phyloP scores from a whole-genome alignment of 2,797 vertebrate species.

The Urosaurus nigricauda region DNA sequence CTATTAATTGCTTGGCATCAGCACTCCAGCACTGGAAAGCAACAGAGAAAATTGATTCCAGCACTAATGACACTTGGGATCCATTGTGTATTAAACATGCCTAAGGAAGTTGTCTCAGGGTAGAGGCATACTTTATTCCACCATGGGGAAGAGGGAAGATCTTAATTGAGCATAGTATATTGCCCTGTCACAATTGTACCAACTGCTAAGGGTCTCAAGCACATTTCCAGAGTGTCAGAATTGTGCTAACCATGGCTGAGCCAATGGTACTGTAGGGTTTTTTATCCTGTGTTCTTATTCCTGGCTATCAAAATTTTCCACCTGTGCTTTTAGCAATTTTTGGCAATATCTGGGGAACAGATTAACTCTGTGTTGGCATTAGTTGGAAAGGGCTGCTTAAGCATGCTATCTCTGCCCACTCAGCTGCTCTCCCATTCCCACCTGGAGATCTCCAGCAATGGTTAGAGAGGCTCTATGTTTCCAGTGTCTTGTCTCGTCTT shows the following conservation, averaged over 20 bases:
- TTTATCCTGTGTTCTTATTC: background rate
- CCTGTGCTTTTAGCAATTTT: background rate
- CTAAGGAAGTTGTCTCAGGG: background rate
- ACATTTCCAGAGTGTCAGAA: background rate
- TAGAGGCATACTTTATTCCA: background rate
- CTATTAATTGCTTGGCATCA: slow-evolving; percentile 65
- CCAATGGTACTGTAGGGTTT: background rate
- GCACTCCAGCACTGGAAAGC: slow-evolving; percentile 42
- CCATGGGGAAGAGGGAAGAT: background rate
- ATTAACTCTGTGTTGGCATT: too few species aligned
- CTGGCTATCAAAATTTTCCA: background rate
- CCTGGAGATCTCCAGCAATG: too few species aligned
- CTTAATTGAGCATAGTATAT: background rate
- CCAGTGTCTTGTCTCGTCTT: background rate
- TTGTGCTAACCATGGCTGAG: background rate
- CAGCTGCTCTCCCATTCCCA: too few species aligned
- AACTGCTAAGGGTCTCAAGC: background rate
- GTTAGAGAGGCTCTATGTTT: too few species aligned
- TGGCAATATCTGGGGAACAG: too few species aligned
- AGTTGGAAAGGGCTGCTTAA: too few species aligned
- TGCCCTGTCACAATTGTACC: background rate
- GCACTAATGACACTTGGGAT: slow-evolving; percentile 25
- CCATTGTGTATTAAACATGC: background rate
- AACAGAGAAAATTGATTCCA: slow-evolving; percentile 43
- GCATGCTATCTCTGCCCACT: too few species aligned